Evolutionary conservation across 2,113 vertebrate genomes (phyloP).

Genomic region (Galemys pyrenaicus): DNA sequence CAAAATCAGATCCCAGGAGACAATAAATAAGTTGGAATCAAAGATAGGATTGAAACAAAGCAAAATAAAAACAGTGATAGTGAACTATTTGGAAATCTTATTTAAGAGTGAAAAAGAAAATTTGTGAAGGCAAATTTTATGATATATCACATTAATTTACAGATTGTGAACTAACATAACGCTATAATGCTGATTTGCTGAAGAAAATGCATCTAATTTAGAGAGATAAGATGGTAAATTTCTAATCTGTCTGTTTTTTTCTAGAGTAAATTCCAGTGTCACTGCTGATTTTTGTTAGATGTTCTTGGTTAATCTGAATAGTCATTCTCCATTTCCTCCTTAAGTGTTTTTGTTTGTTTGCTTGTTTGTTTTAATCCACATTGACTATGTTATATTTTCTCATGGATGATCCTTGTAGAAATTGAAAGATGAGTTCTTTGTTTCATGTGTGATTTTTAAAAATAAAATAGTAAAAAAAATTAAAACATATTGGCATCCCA

Average conservation of each 20-base stretch:
- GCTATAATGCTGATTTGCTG: not conserved
- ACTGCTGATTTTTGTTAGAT: not conserved
- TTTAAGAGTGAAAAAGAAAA: not conserved
- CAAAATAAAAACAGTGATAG: constrained; percentile 28
- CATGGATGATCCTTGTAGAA: not conserved
- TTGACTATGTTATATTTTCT: not conserved
- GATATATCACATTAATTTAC: not conserved
- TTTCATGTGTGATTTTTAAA: not conserved
- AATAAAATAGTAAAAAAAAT: not conserved
- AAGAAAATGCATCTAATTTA: not conserved
- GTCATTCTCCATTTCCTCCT: not conserved
- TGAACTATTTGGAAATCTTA: constrained; percentile 18
- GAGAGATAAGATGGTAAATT: not conserved
- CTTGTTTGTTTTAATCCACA: not conserved
- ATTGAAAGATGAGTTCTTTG: not conserved
- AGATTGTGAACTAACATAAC: not conserved
- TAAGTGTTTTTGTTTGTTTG: not conserved
- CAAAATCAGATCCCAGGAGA: not conserved
- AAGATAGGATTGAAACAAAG: constrained; percentile 16
- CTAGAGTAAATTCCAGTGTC: not conserved
- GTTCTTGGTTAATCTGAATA: not conserved
- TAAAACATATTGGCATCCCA: not conserved
- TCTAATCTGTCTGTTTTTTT: not conserved
- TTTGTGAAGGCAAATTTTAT: not conserved
- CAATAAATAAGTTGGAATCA: constrained; percentile 33